Evolutionary conservation across 2,113 vertebrate genomes (phyloP).

Genomic region (Pseudolaguvia tuberculata): DNA sequence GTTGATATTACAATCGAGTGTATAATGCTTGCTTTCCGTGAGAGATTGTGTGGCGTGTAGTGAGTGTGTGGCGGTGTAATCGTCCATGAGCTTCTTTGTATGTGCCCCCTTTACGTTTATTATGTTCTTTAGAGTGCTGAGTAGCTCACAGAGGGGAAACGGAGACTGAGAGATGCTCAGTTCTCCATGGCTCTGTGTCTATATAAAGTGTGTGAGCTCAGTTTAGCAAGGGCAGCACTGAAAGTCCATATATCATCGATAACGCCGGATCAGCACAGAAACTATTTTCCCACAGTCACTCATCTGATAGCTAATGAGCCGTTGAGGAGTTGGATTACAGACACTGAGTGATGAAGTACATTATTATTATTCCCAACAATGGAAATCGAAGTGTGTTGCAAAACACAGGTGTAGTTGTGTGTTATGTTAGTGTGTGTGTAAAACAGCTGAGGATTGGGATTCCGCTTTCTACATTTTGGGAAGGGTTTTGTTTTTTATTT

Average conservation of each 20-base stretch:
- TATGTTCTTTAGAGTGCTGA: slow-evolving; percentile 48
- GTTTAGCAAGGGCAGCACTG: not conserved
- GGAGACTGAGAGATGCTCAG: slow-evolving; percentile 42
- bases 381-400: not conserved
- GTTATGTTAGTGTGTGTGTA: not conserved
- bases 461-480: slow-evolving; percentile 13
- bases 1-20: slow-evolving; percentile 11
- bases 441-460: not conserved
- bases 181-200: slow-evolving; percentile 18
- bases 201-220: slow-evolving; percentile 16
- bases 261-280: slow-evolving; percentile 12
- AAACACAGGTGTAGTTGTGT: not conserved
- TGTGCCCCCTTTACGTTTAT: slow-evolving; percentile 54
- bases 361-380: not conserved
- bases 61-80: slow-evolving; percentile 9
- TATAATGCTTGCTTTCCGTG: not conserved
- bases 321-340: slow-evolving; percentile 9
- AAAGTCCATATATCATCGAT: slow-evolving; percentile 38
- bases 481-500: not conserved
- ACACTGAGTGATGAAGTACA: not conserved
- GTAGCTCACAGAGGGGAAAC: slow-evolving; percentile 44
- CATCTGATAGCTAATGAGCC: slow-evolving; percentile 13
- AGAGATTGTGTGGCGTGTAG: slow-evolving; percentile 37
- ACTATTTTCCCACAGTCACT: slow-evolving; percentile 23
- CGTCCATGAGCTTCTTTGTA: not conserved